These are phyloP conservation scores for Lytechinus variegatus DNA, from an alignment of 35 echinoderm and acorn worm species.

Conservation along the genomic window DNA sequence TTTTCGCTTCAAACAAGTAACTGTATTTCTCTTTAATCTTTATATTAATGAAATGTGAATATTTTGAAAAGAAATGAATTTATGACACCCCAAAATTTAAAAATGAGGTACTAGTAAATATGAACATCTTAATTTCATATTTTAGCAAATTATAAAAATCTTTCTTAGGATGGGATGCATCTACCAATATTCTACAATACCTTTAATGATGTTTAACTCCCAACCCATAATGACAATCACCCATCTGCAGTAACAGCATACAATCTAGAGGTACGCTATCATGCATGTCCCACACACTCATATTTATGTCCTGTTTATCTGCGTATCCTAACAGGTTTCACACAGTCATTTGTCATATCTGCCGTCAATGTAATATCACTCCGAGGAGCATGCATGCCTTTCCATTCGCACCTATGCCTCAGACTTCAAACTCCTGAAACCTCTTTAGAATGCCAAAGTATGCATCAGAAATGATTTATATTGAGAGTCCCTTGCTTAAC, in stretches of 20 bases:
- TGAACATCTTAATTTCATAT: too few species aligned
- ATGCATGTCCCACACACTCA: not conserved
- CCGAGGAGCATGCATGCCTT: not conserved
- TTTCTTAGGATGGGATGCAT: not conserved
- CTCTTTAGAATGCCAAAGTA: not conserved
- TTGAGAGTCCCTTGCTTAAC: too few species aligned
- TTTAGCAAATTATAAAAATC: not conserved
- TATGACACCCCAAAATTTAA: too few species aligned
- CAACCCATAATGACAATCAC: not conserved
- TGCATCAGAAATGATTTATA: not conserved
- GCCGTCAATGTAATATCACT: not conserved
- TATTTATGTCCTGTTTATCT: constrained; percentile 14
- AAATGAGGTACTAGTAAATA: too few species aligned
- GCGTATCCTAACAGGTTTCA: constrained; percentile 10
- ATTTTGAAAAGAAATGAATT: too few species aligned
- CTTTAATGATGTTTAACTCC: not conserved
- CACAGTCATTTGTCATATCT: not conserved
- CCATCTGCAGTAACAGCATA: not conserved
- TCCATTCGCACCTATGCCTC: not conserved
- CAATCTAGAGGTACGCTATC: not conserved
- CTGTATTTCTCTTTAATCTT: too few species aligned
- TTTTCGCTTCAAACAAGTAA: too few species aligned
- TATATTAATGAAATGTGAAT: too few species aligned
- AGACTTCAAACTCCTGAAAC: not conserved
- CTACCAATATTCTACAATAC: not conserved